Evolutionary conservation across 2,888 invertebrate genomes (phyloP).

Genomic region (Tubulanus polymorphus): DNA sequence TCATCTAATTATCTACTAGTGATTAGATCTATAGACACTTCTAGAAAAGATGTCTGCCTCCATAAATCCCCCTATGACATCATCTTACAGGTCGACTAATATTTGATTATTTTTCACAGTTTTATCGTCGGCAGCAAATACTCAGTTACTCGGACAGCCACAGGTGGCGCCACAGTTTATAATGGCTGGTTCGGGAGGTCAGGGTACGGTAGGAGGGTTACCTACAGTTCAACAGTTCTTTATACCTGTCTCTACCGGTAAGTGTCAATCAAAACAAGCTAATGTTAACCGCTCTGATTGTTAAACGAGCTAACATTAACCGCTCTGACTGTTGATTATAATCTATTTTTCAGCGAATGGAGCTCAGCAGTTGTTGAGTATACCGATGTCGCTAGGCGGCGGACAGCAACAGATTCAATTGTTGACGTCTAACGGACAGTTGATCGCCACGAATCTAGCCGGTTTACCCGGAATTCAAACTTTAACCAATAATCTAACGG

Average conservation of each 20-base stretch:
- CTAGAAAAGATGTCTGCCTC: no score
- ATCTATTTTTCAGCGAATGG: conserved; percentile 69
- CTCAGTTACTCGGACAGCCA: conserved; percentile 43
- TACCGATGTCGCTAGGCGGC: conserved; percentile 67
- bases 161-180: conserved; percentile 51
- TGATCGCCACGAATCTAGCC: conserved; percentile 77
- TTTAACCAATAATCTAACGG: no score
- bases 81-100: conserved; percentile 6
- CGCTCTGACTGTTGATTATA: background rate
- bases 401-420: conserved; percentile 59
- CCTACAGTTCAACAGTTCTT: conserved; percentile 67
- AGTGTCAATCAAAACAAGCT: conserved; percentile 21
- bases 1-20: no score
- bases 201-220: background rate
- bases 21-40: no score
- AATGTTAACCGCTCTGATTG: background rate
- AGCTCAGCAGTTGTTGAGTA: conserved; percentile 91
- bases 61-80: background rate
- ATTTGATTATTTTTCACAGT: conserved; percentile 11
- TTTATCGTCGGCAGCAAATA: no score
- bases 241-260: conserved; percentile 93
- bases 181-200: conserved; percentile 33
- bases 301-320: background rate
- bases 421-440: conserved; percentile 79
- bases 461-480: conserved; percentile 54